phyloP scores from a whole-genome alignment of 1,140 invertebrate genomes.

The Brachionus rubens region DNA sequence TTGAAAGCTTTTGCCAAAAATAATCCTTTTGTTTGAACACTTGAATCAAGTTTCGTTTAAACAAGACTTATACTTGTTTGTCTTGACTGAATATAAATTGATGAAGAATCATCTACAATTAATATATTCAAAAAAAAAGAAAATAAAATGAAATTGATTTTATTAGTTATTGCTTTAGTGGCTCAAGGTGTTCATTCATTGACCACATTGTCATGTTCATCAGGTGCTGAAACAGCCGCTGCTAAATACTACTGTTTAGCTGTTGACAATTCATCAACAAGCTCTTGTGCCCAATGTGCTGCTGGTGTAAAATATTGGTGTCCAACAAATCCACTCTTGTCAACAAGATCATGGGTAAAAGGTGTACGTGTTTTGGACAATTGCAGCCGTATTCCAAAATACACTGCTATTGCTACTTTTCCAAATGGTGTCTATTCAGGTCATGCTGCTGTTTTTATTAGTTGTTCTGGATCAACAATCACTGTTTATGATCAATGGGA shows the following conservation, averaged over 20 bases:
- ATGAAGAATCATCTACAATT: too few species aligned
- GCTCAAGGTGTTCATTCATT: not conserved
- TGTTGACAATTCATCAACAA: constrained; percentile 4
- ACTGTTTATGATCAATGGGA: not conserved
- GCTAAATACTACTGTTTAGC: constrained; percentile 9
- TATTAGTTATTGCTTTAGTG: not conserved
- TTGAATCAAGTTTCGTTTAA: too few species aligned
- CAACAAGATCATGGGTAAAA: constrained; percentile 33
- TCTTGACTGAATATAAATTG: too few species aligned
- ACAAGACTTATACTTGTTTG: too few species aligned
- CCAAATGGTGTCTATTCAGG: constrained; percentile 20
- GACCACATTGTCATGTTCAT: constrained; percentile 9
- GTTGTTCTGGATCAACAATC: not conserved
- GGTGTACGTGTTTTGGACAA: not conserved
- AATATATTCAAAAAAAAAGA: too few species aligned
- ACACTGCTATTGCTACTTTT: constrained; percentile 29
- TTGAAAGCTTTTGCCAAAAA: too few species aligned
- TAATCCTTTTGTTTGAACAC: too few species aligned
- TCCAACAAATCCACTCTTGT: constrained; percentile 10
- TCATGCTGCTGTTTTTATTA: constrained; percentile 30
- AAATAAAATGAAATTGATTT: constrained; percentile 2
- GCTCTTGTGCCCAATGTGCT: constrained; percentile 14
- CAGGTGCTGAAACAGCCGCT: not conserved
- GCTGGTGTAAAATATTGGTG: constrained; percentile 28
- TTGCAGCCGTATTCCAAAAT: not conserved